Percentiles rank a stretch among this genome's conserved stretches.
Conservation (phyloP, 1,140 invertebrate species). For the Nasonia giraulti region DNA sequence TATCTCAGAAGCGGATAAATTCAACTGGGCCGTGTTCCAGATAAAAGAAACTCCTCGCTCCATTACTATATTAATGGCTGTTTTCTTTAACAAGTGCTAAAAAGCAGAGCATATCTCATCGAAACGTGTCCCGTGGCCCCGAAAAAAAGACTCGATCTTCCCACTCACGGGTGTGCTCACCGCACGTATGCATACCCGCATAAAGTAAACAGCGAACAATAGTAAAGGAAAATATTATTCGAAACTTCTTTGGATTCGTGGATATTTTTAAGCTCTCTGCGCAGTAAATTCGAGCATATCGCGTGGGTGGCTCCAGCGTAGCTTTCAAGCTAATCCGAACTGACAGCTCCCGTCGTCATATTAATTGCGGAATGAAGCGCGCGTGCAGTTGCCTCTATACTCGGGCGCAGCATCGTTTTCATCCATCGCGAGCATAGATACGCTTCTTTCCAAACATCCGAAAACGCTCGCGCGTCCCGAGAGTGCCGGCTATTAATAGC, state of each 20-base stretch:
- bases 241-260: neutral
- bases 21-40: neutral
- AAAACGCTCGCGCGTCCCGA: slow-evolving; percentile 8
- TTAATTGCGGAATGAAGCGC: slow-evolving; percentile 37
- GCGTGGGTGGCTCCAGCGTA: slow-evolving; percentile 7
- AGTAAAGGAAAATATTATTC: slow-evolving; percentile 45
- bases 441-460: no score
- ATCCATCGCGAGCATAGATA: no score
- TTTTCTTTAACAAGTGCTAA: neutral
- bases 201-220: slow-evolving; percentile 29
- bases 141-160: neutral
- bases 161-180: neutral
- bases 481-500: slow-evolving; percentile 49
- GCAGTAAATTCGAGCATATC: no score
- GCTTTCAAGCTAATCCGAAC: neutral
- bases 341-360: slow-evolving; percentile 16
- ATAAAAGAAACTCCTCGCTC: neutral
- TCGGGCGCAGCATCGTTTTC: no score
- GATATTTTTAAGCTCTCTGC: slow-evolving; percentile 29
- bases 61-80: neutral
- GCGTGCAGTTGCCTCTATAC: slow-evolving; percentile 19
- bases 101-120: neutral
- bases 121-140: neutral
- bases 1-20: neutral
- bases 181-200: neutral